These are phyloP conservation scores for Bombus waltoni DNA, from an alignment of 1,140 invertebrate species.

Conservation along the genomic window DNA sequence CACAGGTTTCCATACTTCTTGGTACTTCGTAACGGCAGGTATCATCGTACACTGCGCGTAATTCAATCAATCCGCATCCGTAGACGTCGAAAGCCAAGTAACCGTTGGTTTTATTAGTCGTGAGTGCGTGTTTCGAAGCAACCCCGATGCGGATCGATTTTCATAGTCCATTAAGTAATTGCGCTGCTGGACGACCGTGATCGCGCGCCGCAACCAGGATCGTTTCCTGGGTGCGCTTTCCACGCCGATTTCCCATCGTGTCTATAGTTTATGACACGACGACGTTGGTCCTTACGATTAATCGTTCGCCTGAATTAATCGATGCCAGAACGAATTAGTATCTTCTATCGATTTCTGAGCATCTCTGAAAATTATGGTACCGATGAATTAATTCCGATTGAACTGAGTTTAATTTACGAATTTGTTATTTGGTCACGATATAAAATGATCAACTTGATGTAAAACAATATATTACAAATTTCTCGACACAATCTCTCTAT, in stretches of 20 bases:
- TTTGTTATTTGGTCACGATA: too few relatives aligned
- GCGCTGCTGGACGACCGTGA: slow-evolving; percentile 13
- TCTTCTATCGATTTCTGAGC: too few relatives aligned
- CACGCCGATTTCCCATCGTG: slow-evolving; percentile 18
- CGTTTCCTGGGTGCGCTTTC: slow-evolving; percentile 3
- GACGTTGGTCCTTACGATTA: not conserved
- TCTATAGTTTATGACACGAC: not conserved
- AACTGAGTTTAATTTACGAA: too few relatives aligned
- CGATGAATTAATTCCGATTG: too few relatives aligned
- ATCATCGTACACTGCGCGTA: not conserved
- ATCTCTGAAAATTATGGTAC: too few relatives aligned
- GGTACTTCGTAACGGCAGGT: too few relatives aligned
- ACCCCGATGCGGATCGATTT: slow-evolving; percentile 24
- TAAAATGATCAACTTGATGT: too few relatives aligned
- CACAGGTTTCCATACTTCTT: too few relatives aligned
- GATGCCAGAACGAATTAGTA: slow-evolving; percentile 12
- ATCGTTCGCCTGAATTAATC: slow-evolving; percentile 15
- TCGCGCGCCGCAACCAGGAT: slow-evolving; percentile 5
- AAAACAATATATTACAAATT: too few relatives aligned
- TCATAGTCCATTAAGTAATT: slow-evolving; percentile 54
- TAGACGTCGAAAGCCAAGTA: not conserved
- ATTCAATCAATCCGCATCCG: slow-evolving; percentile 14
- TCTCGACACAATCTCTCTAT: too few relatives aligned
- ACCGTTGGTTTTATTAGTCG: slow-evolving; percentile 37
- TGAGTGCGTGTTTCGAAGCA: slow-evolving; percentile 10